Evolutionary conservation across 2,797 vertebrate species (phyloP).

Genomic region (Melanotaenia parkinsoni): DNA sequence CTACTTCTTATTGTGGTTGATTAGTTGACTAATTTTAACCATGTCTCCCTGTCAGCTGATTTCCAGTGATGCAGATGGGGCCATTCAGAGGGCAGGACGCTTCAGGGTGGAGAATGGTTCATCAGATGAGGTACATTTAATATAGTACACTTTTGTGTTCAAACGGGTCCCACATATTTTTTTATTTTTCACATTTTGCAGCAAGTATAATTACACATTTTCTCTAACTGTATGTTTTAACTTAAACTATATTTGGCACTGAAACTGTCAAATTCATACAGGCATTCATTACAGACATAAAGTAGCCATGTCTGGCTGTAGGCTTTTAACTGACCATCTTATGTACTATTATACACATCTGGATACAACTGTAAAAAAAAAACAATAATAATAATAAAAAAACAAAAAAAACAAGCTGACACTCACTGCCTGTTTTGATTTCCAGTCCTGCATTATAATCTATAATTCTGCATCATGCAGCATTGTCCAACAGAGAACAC

Average conservation of each 20-base stretch:
- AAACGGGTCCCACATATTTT: slow-evolving; percentile 5
- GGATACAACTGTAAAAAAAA: slow-evolving; percentile 1
- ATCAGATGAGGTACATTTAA: slow-evolving; percentile 87
- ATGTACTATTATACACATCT: not conserved
- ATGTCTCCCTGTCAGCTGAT: slow-evolving; percentile 87
- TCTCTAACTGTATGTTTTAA: too few relatives aligned
- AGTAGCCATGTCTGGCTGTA: not conserved
- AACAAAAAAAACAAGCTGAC: slow-evolving; percentile 1
- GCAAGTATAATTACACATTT: too few relatives aligned
- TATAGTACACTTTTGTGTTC: slow-evolving; percentile 20
- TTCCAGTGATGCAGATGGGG: slow-evolving; percentile 98
- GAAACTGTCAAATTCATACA: not conserved
- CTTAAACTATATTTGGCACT: not conserved
- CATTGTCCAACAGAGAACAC: slow-evolving; percentile 39
- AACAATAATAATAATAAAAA: too few relatives aligned
- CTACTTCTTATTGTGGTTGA: slow-evolving; percentile 40
- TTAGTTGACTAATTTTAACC: slow-evolving; percentile 61
- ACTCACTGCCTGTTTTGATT: slow-evolving; percentile 1
- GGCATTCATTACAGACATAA: not conserved
- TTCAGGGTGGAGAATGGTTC: slow-evolving; percentile 99
- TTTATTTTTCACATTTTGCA: not conserved
- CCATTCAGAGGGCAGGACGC: slow-evolving; percentile 98
- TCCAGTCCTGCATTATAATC: slow-evolving; percentile 21
- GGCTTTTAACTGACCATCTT: not conserved
- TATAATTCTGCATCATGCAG: slow-evolving; percentile 28